Conservation (phyloP, 2,888 invertebrate genomes). For the Temnothorax rugatulus region DNA sequence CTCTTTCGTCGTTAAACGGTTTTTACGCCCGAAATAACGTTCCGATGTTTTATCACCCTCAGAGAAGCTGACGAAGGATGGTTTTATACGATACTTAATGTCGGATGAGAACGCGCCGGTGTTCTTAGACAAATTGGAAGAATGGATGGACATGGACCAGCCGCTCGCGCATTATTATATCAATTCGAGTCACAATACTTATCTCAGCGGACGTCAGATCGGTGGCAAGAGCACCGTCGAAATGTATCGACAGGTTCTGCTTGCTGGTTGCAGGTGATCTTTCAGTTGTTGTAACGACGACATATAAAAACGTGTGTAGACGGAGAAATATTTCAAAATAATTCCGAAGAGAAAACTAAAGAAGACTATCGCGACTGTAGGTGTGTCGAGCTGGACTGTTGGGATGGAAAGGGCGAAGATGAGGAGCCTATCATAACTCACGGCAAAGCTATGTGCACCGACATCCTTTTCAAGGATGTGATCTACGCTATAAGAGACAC, state of each 20-base stretch:
- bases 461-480: conserved; percentile 89
- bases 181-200: conserved; percentile 90
- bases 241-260: conserved; percentile 87
- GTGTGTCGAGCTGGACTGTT: conserved; percentile 91
- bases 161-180: conserved; percentile 91
- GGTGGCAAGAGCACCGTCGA: conserved; percentile 91
- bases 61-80: conserved; percentile 88
- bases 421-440: conserved; percentile 92
- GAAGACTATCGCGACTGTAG: conserved; percentile 82
- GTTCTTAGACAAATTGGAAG: conserved; percentile 90
- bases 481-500: conserved; percentile 90
- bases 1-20: not conserved
- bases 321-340: not conserved
- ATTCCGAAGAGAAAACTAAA: not conserved
- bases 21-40: not conserved
- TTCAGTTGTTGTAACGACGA: not conserved
- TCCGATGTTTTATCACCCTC: not conserved
- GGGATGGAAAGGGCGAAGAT: conserved; percentile 90
- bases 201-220: conserved; percentile 89
- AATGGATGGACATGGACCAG: conserved; percentile 91
- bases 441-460: conserved; percentile 92
- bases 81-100: conserved; percentile 90
- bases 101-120: conserved; percentile 92
- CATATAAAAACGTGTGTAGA: not conserved
- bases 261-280: conserved; percentile 84